A percentile compares a stretch with the other conserved stretches of the same genome.
Evolutionary conservation across 1,140 invertebrate species (phyloP).

Genomic region (Orchesella cincta): DNA sequence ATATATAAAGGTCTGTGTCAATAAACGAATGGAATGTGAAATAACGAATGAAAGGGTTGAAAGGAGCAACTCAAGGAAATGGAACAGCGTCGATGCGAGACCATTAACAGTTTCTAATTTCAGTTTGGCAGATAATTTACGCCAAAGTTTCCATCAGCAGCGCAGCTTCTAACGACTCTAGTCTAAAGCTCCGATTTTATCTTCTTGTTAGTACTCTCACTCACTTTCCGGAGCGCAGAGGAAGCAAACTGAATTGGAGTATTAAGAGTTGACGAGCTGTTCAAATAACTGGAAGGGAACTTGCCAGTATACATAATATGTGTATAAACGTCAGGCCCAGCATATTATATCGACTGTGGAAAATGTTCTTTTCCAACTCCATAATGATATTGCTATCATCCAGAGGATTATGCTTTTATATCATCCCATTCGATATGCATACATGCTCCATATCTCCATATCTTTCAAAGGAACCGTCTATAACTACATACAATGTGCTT

Average conservation of each 20-base stretch:
- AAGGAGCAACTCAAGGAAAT: constrained; percentile 33
- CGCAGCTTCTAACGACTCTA: constrained; percentile 40
- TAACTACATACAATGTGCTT: not conserved
- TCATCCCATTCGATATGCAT: not conserved
- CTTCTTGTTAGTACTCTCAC: constrained; percentile 30
- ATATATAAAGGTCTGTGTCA: no score
- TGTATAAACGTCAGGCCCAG: not conserved
- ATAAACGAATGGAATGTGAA: not conserved
- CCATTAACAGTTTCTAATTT: constrained; percentile 52
- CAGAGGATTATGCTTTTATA: constrained; percentile 10
- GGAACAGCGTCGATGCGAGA: constrained; percentile 51
- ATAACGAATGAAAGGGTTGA: constrained; percentile 21
- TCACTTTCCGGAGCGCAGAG: not conserved
- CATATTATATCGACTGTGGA: not conserved
- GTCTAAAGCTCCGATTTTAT: constrained; percentile 48
- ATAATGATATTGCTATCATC: constrained; percentile 6
- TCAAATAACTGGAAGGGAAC: constrained; percentile 21
- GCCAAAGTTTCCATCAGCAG: constrained; percentile 51
- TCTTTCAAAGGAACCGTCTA: not conserved
- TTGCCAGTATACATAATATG: not conserved
- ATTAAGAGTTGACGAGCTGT: constrained; percentile 26
- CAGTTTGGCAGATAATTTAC: constrained; percentile 52
- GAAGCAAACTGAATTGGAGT: not conserved
- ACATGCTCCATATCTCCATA: not conserved
- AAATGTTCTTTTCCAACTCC: not conserved